These are phyloP conservation scores for Congeria kusceri DNA, from an alignment of 2,888 invertebrate genomes.

Conservation along the genomic window DNA sequence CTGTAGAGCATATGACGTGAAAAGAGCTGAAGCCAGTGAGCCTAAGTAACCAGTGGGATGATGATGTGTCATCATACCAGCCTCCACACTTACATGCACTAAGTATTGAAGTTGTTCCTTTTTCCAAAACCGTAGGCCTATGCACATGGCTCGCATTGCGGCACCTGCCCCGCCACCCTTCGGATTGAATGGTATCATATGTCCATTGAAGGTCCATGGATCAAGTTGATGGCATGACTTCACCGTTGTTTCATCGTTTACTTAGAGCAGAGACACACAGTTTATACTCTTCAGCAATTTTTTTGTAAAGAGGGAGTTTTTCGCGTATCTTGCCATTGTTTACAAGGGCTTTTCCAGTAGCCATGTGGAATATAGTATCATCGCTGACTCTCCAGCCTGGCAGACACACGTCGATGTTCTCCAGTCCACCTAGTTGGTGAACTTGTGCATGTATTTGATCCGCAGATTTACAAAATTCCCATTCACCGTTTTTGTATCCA, in stretches of 20 bases:
- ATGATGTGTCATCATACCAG: slow-evolving; percentile 84
- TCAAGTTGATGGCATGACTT: slow-evolving; percentile 26
- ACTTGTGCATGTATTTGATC: background rate
- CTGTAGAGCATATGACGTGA: slow-evolving; percentile 82
- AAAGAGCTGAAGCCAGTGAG: slow-evolving; percentile 80
- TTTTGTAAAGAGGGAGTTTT: slow-evolving; percentile 53
- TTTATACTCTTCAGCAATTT: slow-evolving; percentile 71
- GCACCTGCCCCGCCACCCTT: slow-evolving; percentile 85
- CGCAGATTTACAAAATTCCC: background rate
- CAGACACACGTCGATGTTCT: slow-evolving; percentile 49
- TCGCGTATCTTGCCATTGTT: slow-evolving; percentile 22
- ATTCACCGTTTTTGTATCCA: slow-evolving; percentile 5
- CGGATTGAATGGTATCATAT: slow-evolving; percentile 58
- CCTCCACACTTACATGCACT: slow-evolving; percentile 81
- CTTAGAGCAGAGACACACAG: slow-evolving; percentile 77
- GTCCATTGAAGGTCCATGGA: slow-evolving; percentile 40
- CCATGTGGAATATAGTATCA: slow-evolving; percentile 84
- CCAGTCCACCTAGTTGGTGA: slow-evolving; percentile 67
- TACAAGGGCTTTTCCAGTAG: slow-evolving; percentile 64
- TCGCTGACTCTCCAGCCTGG: slow-evolving; percentile 82
- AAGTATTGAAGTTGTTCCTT: slow-evolving; percentile 76
- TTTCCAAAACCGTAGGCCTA: slow-evolving; percentile 81
- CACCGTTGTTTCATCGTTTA: slow-evolving; percentile 59
- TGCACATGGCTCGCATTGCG: slow-evolving; percentile 84
- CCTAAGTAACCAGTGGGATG: slow-evolving; percentile 84